A percentile compares a stretch with the other conserved stretches of the same genome.
Conservation (phyloP, 2,797 vertebrate genomes). For the Cryptoblepharus egeriae region DNA sequence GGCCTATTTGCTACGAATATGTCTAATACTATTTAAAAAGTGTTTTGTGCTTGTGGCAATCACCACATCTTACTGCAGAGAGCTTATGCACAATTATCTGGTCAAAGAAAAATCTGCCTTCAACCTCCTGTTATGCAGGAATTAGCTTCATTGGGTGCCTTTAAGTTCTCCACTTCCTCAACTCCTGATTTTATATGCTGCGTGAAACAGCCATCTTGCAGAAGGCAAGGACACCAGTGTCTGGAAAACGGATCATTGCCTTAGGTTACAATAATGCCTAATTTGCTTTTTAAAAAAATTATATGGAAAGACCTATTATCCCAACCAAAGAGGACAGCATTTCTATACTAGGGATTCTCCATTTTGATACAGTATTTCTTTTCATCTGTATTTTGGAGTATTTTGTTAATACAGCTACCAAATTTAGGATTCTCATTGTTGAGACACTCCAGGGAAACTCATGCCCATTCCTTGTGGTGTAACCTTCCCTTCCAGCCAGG, state of each 20-base stretch:
- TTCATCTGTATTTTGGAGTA: no score
- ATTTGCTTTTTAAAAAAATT: no score
- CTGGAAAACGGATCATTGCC: no score
- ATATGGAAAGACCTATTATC: not conserved
- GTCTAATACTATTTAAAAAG: not conserved
- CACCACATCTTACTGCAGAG: not conserved
- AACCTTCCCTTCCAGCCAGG: not conserved
- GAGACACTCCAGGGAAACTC: not conserved
- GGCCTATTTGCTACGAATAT: not conserved
- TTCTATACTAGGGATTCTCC: no score
- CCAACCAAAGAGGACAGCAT: not conserved
- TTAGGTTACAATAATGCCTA: not conserved
- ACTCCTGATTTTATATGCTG: not conserved
- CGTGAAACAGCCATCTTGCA: no score
- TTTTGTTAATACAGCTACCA: not conserved
- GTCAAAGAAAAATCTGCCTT: not conserved
- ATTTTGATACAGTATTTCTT: no score
- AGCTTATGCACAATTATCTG: not conserved
- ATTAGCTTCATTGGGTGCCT: not conserved
- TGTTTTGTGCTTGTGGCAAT: not conserved
- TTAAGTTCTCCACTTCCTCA: not conserved
- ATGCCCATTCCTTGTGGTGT: not conserved
- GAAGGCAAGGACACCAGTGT: no score
- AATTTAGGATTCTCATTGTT: not conserved
- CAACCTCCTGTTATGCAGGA: not conserved